Evolutionary conservation across 2,888 invertebrate species (phyloP).

Genomic region (Scelioninae gen. 1): DNA sequence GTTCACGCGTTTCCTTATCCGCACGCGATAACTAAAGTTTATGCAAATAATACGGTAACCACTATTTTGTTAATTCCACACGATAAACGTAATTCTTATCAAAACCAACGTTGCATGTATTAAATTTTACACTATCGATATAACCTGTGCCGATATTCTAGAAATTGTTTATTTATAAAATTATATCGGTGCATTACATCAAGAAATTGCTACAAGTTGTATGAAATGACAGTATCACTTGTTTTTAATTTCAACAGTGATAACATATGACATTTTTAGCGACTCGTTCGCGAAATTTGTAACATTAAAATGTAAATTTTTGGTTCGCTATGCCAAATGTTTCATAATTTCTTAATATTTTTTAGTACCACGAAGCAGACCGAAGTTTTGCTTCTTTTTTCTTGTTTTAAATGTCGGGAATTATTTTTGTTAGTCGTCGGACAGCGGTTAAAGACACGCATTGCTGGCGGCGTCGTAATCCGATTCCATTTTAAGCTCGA

Average conservation of each 20-base stretch:
- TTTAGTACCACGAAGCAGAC: too few relatives aligned
- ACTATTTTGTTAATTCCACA: constrained; percentile 68
- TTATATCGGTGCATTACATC: not conserved
- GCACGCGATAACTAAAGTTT: constrained; percentile 70
- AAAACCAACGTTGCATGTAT: constrained; percentile 62
- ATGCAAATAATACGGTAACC: constrained; percentile 69
- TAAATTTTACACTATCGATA: constrained; percentile 40
- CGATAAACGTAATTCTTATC: constrained; percentile 70
- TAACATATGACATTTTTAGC: too few relatives aligned
- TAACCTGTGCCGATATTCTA: constrained; percentile 16
- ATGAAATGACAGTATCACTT: too few relatives aligned
- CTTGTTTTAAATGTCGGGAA: not conserved
- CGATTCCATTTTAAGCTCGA: constrained; percentile 69
- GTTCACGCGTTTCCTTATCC: constrained; percentile 71
- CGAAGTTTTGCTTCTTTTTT: too few relatives aligned
- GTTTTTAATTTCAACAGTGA: too few relatives aligned
- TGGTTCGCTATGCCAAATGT: too few relatives aligned
- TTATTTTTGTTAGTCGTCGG: constrained; percentile 25
- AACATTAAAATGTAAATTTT: too few relatives aligned
- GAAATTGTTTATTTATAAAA: constrained; percentile 49
- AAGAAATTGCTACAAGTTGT: too few relatives aligned
- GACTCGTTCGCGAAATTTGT: too few relatives aligned
- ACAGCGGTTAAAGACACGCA: constrained; percentile 43
- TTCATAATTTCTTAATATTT: too few relatives aligned
- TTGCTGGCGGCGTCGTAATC: constrained; percentile 57